phyloP scores from a whole-genome alignment of 1,140 invertebrate species.

The Cataglyphis hispanica region DNA sequence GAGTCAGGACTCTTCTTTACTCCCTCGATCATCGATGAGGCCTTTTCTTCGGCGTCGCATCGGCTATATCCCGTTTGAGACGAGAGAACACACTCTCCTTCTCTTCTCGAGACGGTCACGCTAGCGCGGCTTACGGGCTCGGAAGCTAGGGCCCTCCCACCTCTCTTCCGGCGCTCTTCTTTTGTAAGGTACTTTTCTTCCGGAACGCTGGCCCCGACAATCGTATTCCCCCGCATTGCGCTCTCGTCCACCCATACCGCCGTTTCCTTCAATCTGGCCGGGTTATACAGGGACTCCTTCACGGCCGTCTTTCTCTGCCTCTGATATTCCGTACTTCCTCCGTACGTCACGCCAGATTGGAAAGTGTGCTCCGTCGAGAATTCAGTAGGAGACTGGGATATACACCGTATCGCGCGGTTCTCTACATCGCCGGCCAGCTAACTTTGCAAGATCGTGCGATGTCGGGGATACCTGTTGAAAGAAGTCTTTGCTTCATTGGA shows the following conservation, averaged over 20 bases:
- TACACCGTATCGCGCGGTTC: slow-evolving; percentile 28
- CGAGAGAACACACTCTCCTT: not conserved
- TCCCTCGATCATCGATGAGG: not conserved
- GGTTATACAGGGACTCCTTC: slow-evolving; percentile 77
- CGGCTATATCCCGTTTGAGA: slow-evolving; percentile 22
- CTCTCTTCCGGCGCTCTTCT: slow-evolving; percentile 59
- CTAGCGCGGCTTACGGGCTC: slow-evolving; percentile 51
- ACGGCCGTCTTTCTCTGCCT: slow-evolving; percentile 40
- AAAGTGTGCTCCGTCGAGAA: slow-evolving; percentile 82
- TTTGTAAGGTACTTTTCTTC: slow-evolving; percentile 84
- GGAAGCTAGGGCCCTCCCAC: slow-evolving; percentile 17
- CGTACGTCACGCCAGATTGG: slow-evolving; percentile 79
- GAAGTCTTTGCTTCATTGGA: slow-evolving; percentile 34
- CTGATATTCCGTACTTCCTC: slow-evolving; percentile 33
- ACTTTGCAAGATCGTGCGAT: slow-evolving; percentile 61
- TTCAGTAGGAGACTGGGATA: slow-evolving; percentile 66
- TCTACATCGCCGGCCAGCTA: slow-evolving; percentile 48
- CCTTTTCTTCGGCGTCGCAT: slow-evolving; percentile 40
- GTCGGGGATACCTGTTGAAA: slow-evolving; percentile 73
- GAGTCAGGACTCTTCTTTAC: not conserved
- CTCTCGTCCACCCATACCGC: slow-evolving; percentile 73
- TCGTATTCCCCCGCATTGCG: slow-evolving; percentile 83
- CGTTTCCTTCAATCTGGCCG: slow-evolving; percentile 82
- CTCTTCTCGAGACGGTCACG: slow-evolving; percentile 33
- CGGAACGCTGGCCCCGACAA: slow-evolving; percentile 83